Conservation (phyloP, 2,888 invertebrate genomes). For the Ctenicera cuprea region DNA sequence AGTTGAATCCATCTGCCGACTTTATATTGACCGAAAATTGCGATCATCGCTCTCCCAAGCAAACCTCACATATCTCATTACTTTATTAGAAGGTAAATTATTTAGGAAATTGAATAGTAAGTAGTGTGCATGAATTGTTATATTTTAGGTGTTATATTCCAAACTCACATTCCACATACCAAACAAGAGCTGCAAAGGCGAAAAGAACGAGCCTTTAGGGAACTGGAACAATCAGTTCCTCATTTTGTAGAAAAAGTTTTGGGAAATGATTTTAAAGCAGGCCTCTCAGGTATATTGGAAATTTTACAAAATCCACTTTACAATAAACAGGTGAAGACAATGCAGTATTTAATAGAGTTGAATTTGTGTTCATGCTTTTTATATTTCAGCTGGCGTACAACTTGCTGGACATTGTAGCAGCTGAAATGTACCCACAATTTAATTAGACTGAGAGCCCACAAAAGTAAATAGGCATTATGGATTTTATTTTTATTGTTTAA, state of each 20-base stretch:
- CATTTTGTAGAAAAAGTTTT: conserved; percentile 67
- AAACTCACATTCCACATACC: conserved; percentile 64
- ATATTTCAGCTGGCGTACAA: conserved; percentile 80
- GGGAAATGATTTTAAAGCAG: conserved; percentile 68
- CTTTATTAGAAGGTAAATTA: conserved; percentile 76
- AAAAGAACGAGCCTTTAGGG: conserved; percentile 70
- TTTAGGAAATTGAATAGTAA: not conserved
- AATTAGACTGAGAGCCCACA: conserved; percentile 36
- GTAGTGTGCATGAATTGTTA: not conserved
- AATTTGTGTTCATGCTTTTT: conserved; percentile 53
- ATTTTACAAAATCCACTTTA: conserved; percentile 75
- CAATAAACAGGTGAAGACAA: conserved; percentile 75
- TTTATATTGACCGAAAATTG: conserved; percentile 70
- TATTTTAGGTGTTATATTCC: conserved; percentile 68
- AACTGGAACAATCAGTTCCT: conserved; percentile 69
- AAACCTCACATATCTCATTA: conserved; percentile 76
- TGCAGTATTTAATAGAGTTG: conserved; percentile 24
- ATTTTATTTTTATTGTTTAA: no score
- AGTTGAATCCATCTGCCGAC: conserved; percentile 72
- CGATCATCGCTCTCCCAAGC: conserved; percentile 73
- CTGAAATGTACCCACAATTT: conserved; percentile 85
- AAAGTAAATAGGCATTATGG: not conserved
- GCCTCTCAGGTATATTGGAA: conserved; percentile 73
- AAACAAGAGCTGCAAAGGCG: conserved; percentile 67
- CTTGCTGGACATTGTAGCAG: conserved; percentile 84